Evolutionary conservation across 2,888 invertebrate genomes (phyloP), one percentile per base, ranked within the genome.

Genomic region (Xanthostigma xanthostigma): DNA sequence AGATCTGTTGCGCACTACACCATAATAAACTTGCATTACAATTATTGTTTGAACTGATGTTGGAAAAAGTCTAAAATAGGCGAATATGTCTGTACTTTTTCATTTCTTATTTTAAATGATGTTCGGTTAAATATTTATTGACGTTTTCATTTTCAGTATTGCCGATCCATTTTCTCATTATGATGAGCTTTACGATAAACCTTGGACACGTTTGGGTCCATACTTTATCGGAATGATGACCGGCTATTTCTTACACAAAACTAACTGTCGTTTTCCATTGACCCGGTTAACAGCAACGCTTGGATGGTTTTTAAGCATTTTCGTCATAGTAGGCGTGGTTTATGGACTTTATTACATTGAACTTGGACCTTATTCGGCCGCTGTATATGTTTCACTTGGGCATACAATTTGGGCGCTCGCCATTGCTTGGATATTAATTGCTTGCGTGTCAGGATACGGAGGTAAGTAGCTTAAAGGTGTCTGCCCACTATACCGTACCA

Each of bases 391-490:
- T 2, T 62, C 69, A 1, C 55, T 70, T 5, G 67, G 67, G 1
- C 70, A 72, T 55, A 64, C 67, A 0, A 64, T 65, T 46, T 72
- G 71, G 71, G 65, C 67, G 3, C 52, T 68, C 48, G 64, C 66
- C 4, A 53, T 70, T 12, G 62, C 67, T 33, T 72, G 71, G 69
- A 60, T 69, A 38, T 58, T 70, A 43, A 57, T 71, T 6, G 66
- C 67, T 10, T 68, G 68, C 49, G 62, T 66, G 38, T 68, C 71
- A 4, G 64, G 66, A 42, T 60, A 70, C 55, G 68, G 68, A 51
- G 68, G 69, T 69, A 57, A 56, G 58, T 51, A n/a, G 17, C 2
- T 17, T 17, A 3, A 17, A 17, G 17, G 4, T 17, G n/a, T 17
- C 2, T 17, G 4, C 17, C 3, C 17, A 17, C n/a, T n/a, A n/a